phyloP scores from a whole-genome alignment of 35 echinoderm and acorn worm genomes.

The Ophioderma brevispina region DNA sequence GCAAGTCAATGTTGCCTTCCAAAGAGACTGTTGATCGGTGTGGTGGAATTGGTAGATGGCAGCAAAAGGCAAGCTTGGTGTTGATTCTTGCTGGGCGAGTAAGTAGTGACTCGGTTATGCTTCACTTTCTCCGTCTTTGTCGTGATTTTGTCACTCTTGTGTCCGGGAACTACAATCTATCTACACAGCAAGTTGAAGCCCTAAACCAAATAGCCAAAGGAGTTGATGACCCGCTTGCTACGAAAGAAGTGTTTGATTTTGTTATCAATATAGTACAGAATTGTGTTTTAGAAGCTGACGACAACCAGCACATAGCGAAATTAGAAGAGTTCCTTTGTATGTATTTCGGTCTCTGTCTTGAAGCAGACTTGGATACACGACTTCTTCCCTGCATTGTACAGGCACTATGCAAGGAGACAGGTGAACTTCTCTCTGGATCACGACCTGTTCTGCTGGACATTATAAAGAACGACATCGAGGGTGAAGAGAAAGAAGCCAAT shows the following conservation, averaged over 20 bases:
- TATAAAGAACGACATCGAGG: background rate
- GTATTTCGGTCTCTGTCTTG: conserved; percentile 29
- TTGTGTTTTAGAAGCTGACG: background rate
- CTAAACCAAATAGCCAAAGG: background rate
- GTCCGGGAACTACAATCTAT: background rate
- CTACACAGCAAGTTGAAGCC: background rate
- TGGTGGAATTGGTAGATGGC: background rate
- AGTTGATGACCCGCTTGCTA: background rate
- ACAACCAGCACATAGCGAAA: background rate
- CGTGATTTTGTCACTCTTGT: conserved; percentile 18
- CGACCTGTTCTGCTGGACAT: background rate
- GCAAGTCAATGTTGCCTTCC: conserved; percentile 10
- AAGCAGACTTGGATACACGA: conserved; percentile 5
- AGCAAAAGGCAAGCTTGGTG: background rate
- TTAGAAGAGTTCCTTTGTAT: background rate
- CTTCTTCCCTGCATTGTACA: background rate
- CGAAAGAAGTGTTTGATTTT: conserved; percentile 5
- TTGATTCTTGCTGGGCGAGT: conserved; percentile 11
- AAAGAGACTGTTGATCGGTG: background rate
- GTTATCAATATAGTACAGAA: background rate
- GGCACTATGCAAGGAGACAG: background rate
- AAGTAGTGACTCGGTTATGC: background rate
- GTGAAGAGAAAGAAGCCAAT: background rate
- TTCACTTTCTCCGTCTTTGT: conserved; percentile 31
- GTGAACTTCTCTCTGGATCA: conserved; percentile 18